phyloP scores from a whole-genome alignment of 2,888 invertebrate genomes.

The Diarsia dahlii region DNA sequence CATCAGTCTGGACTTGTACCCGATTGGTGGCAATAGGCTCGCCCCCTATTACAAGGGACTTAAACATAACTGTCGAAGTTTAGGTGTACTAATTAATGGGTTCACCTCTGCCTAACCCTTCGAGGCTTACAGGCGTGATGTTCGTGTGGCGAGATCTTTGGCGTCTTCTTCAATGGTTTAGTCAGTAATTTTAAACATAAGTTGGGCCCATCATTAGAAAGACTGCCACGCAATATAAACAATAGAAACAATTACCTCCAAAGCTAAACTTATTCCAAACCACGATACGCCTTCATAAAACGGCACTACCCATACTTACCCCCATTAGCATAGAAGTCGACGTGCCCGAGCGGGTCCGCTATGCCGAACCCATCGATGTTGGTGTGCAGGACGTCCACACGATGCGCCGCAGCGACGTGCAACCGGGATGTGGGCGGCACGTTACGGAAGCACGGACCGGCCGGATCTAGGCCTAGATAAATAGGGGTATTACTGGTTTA shows the following conservation, averaged over 20 bases:
- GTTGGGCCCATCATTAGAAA: neutral
- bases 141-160: neutral
- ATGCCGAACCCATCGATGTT: slow-evolving; percentile 87
- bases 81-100: too few relatives aligned
- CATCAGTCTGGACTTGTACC: too few relatives aligned
- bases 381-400: slow-evolving; percentile 84
- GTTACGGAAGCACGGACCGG: slow-evolving; percentile 87
- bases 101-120: too few relatives aligned
- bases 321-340: slow-evolving; percentile 87
- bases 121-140: too few relatives aligned
- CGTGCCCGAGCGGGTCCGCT: slow-evolving; percentile 81
- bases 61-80: too few relatives aligned
- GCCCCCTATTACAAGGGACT: too few relatives aligned
- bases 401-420: slow-evolving; percentile 76
- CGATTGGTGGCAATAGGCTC: too few relatives aligned
- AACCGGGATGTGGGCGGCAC: slow-evolving; percentile 76
- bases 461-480: slow-evolving; percentile 82
- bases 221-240: neutral
- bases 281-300: neutral
- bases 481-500: slow-evolving; percentile 9
- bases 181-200: neutral
- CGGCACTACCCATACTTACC: slow-evolving; percentile 68
- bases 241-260: neutral
- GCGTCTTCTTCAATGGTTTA: neutral
- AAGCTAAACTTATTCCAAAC: neutral